These are phyloP conservation scores for Abrostola triplasia DNA, from an alignment of 2,888 invertebrate species.

Conservation along the genomic window DNA sequence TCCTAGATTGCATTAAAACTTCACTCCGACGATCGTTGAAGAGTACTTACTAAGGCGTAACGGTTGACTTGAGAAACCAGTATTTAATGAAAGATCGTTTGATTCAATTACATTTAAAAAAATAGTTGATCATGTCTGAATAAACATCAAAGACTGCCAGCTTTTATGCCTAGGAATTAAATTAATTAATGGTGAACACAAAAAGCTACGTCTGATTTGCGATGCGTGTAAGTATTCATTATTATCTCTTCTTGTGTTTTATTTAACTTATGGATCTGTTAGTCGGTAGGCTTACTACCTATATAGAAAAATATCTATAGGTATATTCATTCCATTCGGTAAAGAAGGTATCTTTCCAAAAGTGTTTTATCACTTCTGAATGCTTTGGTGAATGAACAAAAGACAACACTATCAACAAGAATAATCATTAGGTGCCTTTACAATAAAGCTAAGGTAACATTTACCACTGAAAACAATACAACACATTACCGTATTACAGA, in stretches of 20 bases:
- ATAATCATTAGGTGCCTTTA: background rate
- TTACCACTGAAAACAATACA: slow-evolving; percentile 41
- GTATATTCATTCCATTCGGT: too few species aligned
- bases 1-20: background rate
- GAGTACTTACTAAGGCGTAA: background rate
- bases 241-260: too few species aligned
- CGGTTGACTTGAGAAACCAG: slow-evolving; percentile 1
- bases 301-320: too few species aligned
- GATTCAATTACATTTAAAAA: background rate
- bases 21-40: background rate
- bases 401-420: background rate
- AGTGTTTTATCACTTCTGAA: too few species aligned
- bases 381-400: too few species aligned
- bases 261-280: too few species aligned
- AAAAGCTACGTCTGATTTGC: too few species aligned
- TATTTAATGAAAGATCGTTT: background rate
- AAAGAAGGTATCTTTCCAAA: too few species aligned
- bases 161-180: too few species aligned
- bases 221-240: too few species aligned
- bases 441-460: slow-evolving; percentile 8
- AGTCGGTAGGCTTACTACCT: too few species aligned
- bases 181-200: too few species aligned
- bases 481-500: slow-evolving; percentile 35
- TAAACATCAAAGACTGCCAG: background rate
- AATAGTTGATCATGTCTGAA: background rate